phyloP scores from a whole-genome alignment of 1,140 invertebrate genomes.

The Philaenus spumarius region DNA sequence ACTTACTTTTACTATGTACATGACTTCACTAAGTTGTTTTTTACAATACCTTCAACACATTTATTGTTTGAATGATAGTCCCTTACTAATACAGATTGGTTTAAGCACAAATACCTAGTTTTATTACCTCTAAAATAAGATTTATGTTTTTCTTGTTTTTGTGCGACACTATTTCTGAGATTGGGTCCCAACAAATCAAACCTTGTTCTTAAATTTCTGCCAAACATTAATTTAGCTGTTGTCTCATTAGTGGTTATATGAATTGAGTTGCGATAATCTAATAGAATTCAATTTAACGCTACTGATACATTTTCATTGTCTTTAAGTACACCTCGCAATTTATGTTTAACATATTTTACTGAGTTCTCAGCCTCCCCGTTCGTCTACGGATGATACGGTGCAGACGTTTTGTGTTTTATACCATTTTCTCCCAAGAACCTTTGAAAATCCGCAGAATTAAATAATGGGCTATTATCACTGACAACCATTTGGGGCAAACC shows the following conservation, averaged over 20 bases:
- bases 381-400: conserved; percentile 36
- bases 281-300: neutral
- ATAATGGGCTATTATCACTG: conserved; percentile 1
- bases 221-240: too few species aligned
- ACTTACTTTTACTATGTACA: neutral
- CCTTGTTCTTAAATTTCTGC: too few species aligned
- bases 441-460: too few species aligned
- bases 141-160: neutral
- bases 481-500: neutral
- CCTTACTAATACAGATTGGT: neutral
- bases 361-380: too few species aligned
- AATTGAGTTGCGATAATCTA: too few species aligned
- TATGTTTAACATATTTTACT: conserved; percentile 26
- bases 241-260: too few species aligned
- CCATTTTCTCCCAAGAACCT: conserved; percentile 31
- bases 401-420: conserved; percentile 28
- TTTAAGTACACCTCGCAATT: neutral
- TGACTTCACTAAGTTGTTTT: too few species aligned
- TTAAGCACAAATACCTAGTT: neutral
- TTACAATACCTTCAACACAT: too few species aligned
- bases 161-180: neutral
- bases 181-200: neutral
- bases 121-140: too few species aligned
- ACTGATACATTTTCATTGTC: neutral
- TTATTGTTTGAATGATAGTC: too few species aligned